phyloP scores from a whole-genome alignment of 1,140 invertebrate genomes.

The Cepaea nemoralis region DNA sequence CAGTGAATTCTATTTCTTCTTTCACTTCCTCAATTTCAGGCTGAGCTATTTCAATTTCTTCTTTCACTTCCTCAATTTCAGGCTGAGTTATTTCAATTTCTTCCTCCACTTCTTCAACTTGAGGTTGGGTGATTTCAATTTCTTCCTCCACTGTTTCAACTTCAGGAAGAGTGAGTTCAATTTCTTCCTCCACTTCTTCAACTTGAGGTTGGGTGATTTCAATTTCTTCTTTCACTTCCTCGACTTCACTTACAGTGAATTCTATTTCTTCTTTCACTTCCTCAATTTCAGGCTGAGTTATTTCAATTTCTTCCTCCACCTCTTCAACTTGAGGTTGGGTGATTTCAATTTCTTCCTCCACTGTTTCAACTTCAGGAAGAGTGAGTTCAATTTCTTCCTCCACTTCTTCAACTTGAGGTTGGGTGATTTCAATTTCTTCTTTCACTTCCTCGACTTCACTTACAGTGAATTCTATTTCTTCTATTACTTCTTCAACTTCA shows the following conservation, averaged over 20 bases:
- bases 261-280: conserved; percentile 27
- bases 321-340: background rate
- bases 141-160: conserved; percentile 16
- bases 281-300: conserved; percentile 39
- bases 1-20: conserved; percentile 34
- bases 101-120: conserved; percentile 2
- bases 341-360: background rate
- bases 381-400: conserved; percentile 10
- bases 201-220: conserved; percentile 4
- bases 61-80: conserved; percentile 37
- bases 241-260: background rate
- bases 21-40: conserved; percentile 46
- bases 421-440: conserved; percentile 38
- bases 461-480: background rate
- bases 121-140: conserved; percentile 44
- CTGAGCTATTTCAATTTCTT: conserved; percentile 31
- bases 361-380: conserved; percentile 31
- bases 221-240: conserved; percentile 36
- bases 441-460: background rate
- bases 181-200: conserved; percentile 43
- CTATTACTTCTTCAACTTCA: conserved; percentile 30
- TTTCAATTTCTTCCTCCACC: conserved; percentile 30
- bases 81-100: conserved; percentile 19
- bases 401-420: conserved; percentile 33
- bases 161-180: conserved; percentile 33